phyloP scores from a whole-genome alignment of 2,797 vertebrate species.

The Smutsia temminckii region DNA sequence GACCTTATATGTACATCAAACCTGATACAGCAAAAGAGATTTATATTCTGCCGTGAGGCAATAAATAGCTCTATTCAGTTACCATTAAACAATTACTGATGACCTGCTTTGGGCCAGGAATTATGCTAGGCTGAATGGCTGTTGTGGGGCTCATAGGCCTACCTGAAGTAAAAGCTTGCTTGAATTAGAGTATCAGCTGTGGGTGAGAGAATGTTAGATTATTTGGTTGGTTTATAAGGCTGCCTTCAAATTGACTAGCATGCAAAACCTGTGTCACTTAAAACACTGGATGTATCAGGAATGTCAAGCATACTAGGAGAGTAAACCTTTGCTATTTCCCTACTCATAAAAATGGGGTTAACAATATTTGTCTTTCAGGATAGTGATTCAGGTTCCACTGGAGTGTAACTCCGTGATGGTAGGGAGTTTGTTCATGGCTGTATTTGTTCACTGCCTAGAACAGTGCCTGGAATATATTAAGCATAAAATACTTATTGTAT shows the following conservation, averaged over 20 bases:
- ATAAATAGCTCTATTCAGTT: too few species aligned
- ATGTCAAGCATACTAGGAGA: neutral
- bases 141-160: neutral
- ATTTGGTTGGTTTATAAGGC: neutral
- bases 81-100: too few species aligned
- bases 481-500: neutral
- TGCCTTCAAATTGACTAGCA: neutral
- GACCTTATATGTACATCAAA: too few species aligned
- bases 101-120: too few species aligned
- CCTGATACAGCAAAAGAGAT: too few species aligned
- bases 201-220: neutral
- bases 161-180: neutral
- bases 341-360: neutral
- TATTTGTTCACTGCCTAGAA: constrained; percentile 24
- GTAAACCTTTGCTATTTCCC: neutral
- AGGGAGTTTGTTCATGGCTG: neutral
- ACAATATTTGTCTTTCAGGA: neutral
- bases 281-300: neutral
- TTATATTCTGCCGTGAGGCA: too few species aligned
- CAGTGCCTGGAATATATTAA: neutral
- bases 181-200: neutral
- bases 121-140: too few species aligned
- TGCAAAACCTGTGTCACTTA: neutral
- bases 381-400: neutral
- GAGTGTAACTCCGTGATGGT: neutral